A percentile compares a stretch with the other conserved stretches of the same genome.
phyloP scores from a whole-genome alignment of 2,113 vertebrate species.

The Strix aluco region DNA sequence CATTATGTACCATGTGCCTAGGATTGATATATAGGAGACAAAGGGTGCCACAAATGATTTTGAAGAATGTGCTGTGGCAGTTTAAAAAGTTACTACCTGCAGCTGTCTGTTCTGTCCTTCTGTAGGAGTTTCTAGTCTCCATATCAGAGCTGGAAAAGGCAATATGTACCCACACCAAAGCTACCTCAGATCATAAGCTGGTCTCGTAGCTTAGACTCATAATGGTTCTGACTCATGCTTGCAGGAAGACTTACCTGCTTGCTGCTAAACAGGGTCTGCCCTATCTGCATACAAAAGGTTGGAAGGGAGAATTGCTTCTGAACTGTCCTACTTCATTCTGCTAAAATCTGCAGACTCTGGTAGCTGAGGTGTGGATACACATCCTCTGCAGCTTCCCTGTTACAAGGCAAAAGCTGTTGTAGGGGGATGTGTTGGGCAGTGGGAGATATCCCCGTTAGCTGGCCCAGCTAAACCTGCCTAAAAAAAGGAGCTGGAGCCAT shows the following conservation, averaged over 20 bases:
- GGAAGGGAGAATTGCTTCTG: not conserved
- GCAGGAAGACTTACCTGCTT: not conserved
- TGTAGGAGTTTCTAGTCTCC: not conserved
- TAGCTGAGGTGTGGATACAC: not conserved
- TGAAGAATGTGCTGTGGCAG: not conserved
- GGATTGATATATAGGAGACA: not conserved
- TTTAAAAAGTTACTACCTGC: not conserved
- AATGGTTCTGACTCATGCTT: not conserved
- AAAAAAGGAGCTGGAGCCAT: not conserved
- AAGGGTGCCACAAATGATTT: not conserved
- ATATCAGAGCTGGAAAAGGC: not conserved
- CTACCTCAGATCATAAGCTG: not conserved
- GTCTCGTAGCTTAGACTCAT: not conserved
- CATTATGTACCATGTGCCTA: not conserved
- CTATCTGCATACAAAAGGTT: not conserved
- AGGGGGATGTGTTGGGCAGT: not conserved
- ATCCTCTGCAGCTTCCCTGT: not conserved
- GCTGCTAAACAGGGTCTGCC: not conserved
- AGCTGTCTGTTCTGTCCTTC: not conserved
- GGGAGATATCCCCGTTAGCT: not conserved
- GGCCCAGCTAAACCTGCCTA: not conserved
- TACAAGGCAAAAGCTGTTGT: accelerated
- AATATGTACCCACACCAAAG: not conserved
- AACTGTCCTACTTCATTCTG: not conserved
- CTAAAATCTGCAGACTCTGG: not conserved